Evolutionary conservation across 2,113 vertebrate species (phyloP).

Genomic region (Archilochus colubris): DNA sequence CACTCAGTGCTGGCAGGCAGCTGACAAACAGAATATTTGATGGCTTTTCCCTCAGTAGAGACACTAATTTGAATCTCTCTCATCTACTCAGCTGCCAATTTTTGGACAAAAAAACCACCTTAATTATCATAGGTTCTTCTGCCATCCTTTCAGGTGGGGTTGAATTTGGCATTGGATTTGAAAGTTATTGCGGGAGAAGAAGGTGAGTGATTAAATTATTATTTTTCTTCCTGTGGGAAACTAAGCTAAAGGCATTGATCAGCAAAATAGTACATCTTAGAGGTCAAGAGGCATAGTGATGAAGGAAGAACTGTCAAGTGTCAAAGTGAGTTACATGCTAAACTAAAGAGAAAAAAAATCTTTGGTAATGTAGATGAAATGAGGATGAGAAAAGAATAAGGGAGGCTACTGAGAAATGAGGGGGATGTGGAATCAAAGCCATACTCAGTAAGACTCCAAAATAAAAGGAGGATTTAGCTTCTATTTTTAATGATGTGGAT

Average conservation of each 20-base stretch:
- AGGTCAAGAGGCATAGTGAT: background rate
- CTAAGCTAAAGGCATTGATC: background rate
- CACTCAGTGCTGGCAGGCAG: background rate
- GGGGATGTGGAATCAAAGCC: background rate
- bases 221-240: background rate
- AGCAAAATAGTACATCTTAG: background rate
- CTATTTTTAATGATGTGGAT: background rate
- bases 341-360: background rate
- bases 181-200: background rate
- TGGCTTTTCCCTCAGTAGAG: background rate
- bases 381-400: background rate
- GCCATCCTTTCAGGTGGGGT: background rate
- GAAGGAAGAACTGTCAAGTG: constrained; percentile 18
- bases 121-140: background rate
- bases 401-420: background rate
- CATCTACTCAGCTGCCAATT: background rate
- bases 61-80: constrained; percentile 25
- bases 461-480: background rate
- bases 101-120: background rate
- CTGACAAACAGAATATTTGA: background rate
- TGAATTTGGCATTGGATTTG: background rate
- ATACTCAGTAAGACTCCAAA: background rate
- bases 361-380: constrained; percentile 8
- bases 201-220: background rate
- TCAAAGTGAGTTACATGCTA: background rate